These are phyloP conservation scores for Dicyrtomina minuta DNA, from an alignment of 2,888 invertebrate genomes.

Conservation along the genomic window DNA sequence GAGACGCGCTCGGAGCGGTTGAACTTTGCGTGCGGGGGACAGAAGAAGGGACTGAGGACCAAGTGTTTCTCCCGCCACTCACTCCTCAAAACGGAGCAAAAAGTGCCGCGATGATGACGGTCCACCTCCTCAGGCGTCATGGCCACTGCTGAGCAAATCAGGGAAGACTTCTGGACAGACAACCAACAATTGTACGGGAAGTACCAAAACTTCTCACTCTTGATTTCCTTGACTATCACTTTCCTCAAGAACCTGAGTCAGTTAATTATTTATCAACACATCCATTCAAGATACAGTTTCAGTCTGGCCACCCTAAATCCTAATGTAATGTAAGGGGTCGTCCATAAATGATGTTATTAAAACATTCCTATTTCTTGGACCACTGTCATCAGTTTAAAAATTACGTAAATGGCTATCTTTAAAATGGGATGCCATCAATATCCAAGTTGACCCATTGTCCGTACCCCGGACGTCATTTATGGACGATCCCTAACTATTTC, in stretches of 20 bases:
- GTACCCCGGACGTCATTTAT: no score
- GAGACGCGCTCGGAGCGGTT: background rate
- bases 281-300: background rate
- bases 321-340: no score
- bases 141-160: background rate
- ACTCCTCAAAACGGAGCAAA: background rate
- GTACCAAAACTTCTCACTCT: conserved; percentile 1
- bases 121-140: background rate
- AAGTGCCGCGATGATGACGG: background rate
- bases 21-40: background rate
- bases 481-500: no score
- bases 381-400: no score
- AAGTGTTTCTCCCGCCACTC: conserved; percentile 6
- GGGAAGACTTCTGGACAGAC: background rate
- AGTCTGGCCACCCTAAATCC: no score
- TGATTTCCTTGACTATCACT: conserved; percentile 8
- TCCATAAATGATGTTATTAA: no score
- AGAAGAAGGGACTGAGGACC: background rate
- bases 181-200: background rate
- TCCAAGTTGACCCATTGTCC: no score
- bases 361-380: no score
- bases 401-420: no score
- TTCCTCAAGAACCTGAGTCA: conserved; percentile 6
- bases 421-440: no score
- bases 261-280: no score